Evolutionary conservation across 2,797 vertebrate genomes (phyloP).

Genomic region (Stomatorhinus walkeri): DNA sequence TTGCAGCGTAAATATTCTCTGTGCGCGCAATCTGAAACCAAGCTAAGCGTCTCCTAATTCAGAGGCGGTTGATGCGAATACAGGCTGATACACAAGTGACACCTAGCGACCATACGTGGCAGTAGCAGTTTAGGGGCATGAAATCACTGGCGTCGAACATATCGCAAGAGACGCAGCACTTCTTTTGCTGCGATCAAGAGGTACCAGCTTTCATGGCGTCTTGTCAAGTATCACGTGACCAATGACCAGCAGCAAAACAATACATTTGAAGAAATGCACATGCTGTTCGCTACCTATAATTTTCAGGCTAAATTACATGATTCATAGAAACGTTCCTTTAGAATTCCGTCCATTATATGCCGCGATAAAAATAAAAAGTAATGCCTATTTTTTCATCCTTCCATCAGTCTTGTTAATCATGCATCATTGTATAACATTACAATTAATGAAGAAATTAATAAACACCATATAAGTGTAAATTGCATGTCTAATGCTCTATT

Average conservation of each 20-base stretch:
- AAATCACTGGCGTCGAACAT: not conserved
- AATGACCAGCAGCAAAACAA: not conserved
- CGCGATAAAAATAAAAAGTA: not conserved
- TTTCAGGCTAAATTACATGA: not conserved
- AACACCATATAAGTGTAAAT: not conserved
- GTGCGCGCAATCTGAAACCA: not conserved
- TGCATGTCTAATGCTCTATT: not conserved
- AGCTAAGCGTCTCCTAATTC: not conserved
- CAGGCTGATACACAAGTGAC: constrained; percentile 8
- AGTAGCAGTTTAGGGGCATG: not conserved
- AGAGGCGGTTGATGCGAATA: not conserved
- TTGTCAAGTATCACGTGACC: not conserved
- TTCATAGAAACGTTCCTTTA: not conserved
- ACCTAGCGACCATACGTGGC: not conserved
- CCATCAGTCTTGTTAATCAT: not conserved
- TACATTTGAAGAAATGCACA: not conserved
- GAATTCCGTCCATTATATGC: not conserved
- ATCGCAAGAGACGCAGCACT: not conserved
- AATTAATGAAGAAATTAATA: not conserved
- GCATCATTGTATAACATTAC: not conserved
- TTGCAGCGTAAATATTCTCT: not conserved
- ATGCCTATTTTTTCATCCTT: not conserved
- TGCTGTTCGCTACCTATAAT: not conserved
- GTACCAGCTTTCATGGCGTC: not conserved
- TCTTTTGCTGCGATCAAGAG: not conserved